These are phyloP conservation scores for Epinephelus malabaricus DNA, from an alignment of 2,797 vertebrate genomes.

Conservation along the genomic window DNA sequence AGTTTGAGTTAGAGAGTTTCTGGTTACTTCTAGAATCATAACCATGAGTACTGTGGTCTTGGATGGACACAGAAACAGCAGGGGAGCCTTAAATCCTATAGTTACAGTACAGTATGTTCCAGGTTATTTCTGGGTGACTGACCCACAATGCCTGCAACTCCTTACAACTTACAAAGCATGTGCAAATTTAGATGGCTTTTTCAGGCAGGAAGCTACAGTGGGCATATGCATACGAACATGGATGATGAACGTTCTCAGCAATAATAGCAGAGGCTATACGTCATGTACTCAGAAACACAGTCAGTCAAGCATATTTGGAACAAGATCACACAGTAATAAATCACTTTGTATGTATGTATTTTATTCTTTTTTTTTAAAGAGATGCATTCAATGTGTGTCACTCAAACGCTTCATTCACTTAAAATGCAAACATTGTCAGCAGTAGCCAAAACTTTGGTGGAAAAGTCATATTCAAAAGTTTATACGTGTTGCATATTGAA, in stretches of 20 bases:
- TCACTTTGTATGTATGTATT: neutral
- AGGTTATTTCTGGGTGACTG: constrained; percentile 50
- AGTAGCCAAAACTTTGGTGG: neutral
- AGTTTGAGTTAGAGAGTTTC: neutral
- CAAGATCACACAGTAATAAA: neutral
- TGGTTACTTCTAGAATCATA: neutral
- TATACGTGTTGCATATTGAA: neutral
- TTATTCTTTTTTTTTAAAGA: neutral
- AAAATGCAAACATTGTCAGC: neutral
- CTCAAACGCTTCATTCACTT: neutral
- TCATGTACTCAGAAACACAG: neutral
- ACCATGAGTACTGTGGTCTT: neutral
- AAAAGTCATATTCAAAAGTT: neutral
- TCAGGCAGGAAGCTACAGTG: neutral
- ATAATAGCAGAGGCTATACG: neutral
- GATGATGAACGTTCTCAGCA: neutral
- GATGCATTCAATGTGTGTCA: neutral
- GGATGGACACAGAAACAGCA: constrained; percentile 9
- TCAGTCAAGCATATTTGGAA: neutral
- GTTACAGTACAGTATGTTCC: constrained; percentile 44
- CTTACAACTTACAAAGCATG: neutral
- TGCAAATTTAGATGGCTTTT: neutral
- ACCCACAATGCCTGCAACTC: constrained; percentile 23
- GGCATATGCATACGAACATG: neutral
- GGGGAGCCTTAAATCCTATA: constrained; percentile 25